Conservation (phyloP, 2,113 vertebrate species). For the Rhodinocichla rosea region DNA sequence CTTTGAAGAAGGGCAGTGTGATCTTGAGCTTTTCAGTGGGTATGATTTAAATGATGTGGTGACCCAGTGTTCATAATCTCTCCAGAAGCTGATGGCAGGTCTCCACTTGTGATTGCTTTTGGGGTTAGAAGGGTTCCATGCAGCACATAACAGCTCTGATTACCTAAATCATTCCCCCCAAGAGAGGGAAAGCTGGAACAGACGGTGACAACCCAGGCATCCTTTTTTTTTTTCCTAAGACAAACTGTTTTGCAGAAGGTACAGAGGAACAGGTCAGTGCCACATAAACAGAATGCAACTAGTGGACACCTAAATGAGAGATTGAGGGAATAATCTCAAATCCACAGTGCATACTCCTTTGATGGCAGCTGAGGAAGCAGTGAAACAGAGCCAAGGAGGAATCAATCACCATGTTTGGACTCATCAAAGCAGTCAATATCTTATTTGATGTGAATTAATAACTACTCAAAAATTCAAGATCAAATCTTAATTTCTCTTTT, state of each 20-base stretch:
- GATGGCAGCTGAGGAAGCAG: neutral
- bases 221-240: rapidly evolving
- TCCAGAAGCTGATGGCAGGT: neutral
- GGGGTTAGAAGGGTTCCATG: neutral
- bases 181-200: neutral
- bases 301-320: neutral
- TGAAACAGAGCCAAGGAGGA: neutral
- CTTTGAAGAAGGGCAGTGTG: neutral
- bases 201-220: rapidly evolving
- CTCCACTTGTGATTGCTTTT: neutral
- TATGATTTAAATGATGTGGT: neutral
- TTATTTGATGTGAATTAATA: neutral
- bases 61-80: neutral
- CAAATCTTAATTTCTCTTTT: neutral
- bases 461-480: neutral
- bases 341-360: neutral
- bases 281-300: neutral
- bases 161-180: neutral
- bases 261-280: neutral
- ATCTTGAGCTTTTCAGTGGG: neutral
- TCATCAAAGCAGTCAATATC: neutral
- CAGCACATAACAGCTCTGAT: rapidly evolving
- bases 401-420: neutral
- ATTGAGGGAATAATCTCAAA: neutral
- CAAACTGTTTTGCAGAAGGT: rapidly evolving